phyloP scores from a whole-genome alignment of 53 echinoderm and acorn worm genomes.

The Zoroaster sp. region DNA sequence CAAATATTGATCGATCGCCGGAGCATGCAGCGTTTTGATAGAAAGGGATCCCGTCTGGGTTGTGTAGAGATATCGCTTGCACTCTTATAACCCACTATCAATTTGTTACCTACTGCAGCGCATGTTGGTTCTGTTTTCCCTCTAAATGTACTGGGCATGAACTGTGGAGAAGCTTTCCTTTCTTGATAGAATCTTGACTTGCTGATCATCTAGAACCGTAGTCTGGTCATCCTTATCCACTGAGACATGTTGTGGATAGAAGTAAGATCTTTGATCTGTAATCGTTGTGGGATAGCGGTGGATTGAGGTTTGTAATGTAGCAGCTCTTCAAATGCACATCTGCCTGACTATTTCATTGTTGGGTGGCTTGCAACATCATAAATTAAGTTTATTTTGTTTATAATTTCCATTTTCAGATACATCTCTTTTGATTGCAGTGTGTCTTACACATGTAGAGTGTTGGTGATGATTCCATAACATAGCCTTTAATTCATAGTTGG shows the following conservation, averaged over 20 bases:
- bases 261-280: neutral
- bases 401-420: neutral
- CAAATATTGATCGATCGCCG: neutral
- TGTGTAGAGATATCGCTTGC: neutral
- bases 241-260: neutral
- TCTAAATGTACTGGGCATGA: neutral
- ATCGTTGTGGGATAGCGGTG: neutral
- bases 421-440: neutral
- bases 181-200: neutral
- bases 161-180: neutral
- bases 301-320: neutral
- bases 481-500: neutral
- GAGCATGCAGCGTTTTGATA: neutral
- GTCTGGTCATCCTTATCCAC: neutral
- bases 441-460: too few relatives aligned
- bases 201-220: neutral
- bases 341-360: neutral
- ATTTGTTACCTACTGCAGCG: neutral
- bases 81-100: neutral
- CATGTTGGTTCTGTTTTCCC: neutral
- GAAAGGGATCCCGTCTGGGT: neutral
- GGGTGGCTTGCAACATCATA: neutral
- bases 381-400: neutral
- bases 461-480: too few relatives aligned
- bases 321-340: neutral